phyloP scores from a whole-genome alignment of 2,113 vertebrate species.

The Anguilla rostrata region DNA sequence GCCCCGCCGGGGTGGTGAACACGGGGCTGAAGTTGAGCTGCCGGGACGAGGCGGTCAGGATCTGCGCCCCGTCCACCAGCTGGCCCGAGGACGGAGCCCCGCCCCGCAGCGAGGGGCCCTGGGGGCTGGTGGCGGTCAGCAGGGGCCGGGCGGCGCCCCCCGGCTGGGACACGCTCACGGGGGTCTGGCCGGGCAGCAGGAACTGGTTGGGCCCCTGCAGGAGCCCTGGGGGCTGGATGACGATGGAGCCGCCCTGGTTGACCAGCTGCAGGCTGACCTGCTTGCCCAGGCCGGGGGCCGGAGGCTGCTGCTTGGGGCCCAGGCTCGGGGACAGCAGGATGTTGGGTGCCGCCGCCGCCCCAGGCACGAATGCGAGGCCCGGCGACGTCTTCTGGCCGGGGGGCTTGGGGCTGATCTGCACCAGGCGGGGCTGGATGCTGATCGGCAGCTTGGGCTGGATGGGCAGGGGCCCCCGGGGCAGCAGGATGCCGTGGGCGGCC shows the following conservation, averaged over 20 bases:
- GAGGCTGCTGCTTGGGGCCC: conserved; percentile 52
- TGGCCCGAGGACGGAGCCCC: conserved; percentile 57
- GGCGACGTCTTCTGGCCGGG: conserved; percentile 61
- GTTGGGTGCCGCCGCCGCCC: conserved; percentile 59
- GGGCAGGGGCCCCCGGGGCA: conserved; percentile 62
- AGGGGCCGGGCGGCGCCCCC: conserved; percentile 50
- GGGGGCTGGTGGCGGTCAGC: conserved; percentile 53
- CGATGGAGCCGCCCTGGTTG: conserved; percentile 73
- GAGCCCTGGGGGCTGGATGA: conserved; percentile 75
- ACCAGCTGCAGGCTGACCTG: conserved; percentile 71
- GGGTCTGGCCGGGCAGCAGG: conserved; percentile 69
- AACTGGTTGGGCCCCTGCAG: conserved; percentile 74
- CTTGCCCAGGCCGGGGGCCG: conserved; percentile 57
- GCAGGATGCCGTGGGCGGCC: conserved; percentile 53
- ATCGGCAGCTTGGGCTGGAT: conserved; percentile 76
- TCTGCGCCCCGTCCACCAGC: conserved; percentile 67
- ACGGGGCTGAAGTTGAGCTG: conserved; percentile 75
- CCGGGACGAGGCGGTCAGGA: conserved; percentile 67
- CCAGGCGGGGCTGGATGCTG: conserved; percentile 73
- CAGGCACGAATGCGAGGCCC: conserved; percentile 67
- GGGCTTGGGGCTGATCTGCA: conserved; percentile 76
- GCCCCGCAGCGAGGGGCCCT: conserved; percentile 48
- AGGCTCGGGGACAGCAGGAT: conserved; percentile 64
- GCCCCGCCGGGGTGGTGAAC: conserved; percentile 67
- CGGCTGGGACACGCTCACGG: conserved; percentile 62